A percentile compares a stretch with the other conserved stretches of the same genome.
Evolutionary conservation across 2,113 vertebrate species (phyloP).

Genomic region (Oreochromis tanganicae): DNA sequence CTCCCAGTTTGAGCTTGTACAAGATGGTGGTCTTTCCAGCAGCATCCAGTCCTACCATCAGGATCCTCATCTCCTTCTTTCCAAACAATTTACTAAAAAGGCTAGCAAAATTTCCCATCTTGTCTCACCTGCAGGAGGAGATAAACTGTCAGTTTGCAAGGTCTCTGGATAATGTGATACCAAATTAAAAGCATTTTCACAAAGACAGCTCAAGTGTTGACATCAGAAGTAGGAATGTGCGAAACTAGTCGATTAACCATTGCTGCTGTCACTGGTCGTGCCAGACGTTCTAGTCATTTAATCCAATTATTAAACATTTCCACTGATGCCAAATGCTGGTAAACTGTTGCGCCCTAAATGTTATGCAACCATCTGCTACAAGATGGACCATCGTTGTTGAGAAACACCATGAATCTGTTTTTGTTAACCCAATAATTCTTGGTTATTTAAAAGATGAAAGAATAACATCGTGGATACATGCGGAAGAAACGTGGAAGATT

Average conservation of each 20-base stretch:
- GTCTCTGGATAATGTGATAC: background rate
- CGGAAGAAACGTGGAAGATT: background rate
- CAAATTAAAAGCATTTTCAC: background rate
- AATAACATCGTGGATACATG: background rate
- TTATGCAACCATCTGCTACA: background rate
- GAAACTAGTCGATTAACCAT: rapidly evolving
- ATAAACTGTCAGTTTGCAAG: background rate
- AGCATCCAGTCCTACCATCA: slow-evolving; percentile 84
- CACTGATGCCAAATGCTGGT: background rate
- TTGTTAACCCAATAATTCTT: background rate
- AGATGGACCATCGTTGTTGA: background rate
- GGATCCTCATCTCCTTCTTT: slow-evolving; percentile 84
- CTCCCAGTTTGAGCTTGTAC: slow-evolving; percentile 83
- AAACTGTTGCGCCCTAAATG: rapidly evolving
- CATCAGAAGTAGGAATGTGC: background rate
- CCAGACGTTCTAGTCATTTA: background rate
- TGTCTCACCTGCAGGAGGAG: slow-evolving; percentile 43
- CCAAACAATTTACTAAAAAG: slow-evolving; percentile 73
- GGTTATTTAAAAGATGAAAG: background rate
- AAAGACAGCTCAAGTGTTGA: background rate
- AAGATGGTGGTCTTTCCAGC: slow-evolving; percentile 84
- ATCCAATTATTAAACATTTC: background rate
- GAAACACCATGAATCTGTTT: background rate
- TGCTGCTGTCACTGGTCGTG: background rate
- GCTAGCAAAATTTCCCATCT: slow-evolving; percentile 75